Conservation (phyloP, 2,888 invertebrate species). For the Chalcosyrphus nemorum region DNA sequence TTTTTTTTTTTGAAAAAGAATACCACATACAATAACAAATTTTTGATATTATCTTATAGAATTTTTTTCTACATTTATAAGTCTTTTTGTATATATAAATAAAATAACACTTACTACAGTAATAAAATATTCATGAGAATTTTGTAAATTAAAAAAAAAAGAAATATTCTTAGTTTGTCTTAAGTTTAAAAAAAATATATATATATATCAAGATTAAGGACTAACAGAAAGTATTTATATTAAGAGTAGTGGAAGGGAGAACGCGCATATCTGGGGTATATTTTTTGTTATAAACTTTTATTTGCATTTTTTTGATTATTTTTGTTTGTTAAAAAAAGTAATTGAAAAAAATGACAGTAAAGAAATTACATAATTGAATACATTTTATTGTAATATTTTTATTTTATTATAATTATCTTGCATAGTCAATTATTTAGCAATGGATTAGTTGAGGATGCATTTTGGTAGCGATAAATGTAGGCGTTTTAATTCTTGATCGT, state of each 20-base stretch:
- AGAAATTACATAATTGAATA: constrained; percentile 1
- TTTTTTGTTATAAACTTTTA: constrained; percentile 53
- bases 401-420: constrained; percentile 42
- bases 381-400: constrained; percentile 2
- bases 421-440: constrained; percentile 72
- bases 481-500: constrained; percentile 39
- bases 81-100: constrained; percentile 61
- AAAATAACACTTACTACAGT: constrained; percentile 5
- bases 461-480: neutral
- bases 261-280: constrained; percentile 60
- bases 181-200: constrained; percentile 35
- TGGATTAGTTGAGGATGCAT: constrained; percentile 18
- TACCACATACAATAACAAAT: constrained; percentile 34
- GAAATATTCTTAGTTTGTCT: constrained; percentile 31
- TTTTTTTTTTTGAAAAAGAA: constrained; percentile 36
- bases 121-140: constrained; percentile 16
- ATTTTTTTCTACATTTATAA: constrained; percentile 66
- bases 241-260: constrained; percentile 30
- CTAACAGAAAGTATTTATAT: constrained; percentile 29
- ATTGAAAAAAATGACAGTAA: constrained; percentile 36
- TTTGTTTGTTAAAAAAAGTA: constrained; percentile 3
- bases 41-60: constrained; percentile 62
- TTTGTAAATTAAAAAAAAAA: constrained; percentile 49
- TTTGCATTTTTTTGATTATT: constrained; percentile 13
- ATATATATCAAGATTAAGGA: constrained; percentile 21